Conservation (phyloP, 2,888 invertebrate genomes). For the Lithophane semibrunnea region DNA sequence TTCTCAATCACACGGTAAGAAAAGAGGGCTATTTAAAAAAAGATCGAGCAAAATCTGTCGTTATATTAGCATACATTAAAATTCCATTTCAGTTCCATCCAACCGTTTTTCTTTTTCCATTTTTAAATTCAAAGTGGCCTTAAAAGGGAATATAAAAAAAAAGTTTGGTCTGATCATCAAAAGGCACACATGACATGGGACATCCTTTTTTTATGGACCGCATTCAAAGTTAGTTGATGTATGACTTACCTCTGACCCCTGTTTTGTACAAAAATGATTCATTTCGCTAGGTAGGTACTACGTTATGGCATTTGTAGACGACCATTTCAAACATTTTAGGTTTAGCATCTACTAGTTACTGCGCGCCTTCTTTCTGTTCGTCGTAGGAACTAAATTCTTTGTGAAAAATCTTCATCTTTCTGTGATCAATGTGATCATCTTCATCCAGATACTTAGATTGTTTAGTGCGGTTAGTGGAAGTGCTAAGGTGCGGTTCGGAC, state of each 20-base stretch:
- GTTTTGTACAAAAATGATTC: background rate
- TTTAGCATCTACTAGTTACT: background rate
- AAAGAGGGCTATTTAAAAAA: conserved; percentile 16
- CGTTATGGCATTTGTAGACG: too few relatives aligned
- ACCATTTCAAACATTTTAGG: too few relatives aligned
- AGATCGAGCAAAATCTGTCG: background rate
- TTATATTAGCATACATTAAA: conserved; percentile 13
- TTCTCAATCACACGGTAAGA: conserved; percentile 6
- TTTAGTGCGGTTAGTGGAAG: background rate
- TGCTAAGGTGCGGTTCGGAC: too few relatives aligned
- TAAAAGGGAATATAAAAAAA: background rate
- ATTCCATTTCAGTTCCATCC: background rate
- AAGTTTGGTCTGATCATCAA: background rate
- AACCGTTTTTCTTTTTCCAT: background rate
- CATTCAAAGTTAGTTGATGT: conserved; percentile 18
- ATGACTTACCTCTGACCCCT: background rate
- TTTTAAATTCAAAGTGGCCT: background rate
- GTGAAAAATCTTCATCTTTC: too few relatives aligned
- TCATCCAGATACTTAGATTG: background rate
- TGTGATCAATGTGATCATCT: too few relatives aligned
- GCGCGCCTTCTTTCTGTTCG: background rate
- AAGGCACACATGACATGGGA: conserved; percentile 14
- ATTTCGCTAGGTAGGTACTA: too few relatives aligned
- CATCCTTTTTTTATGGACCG: conserved; percentile 8
- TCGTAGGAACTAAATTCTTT: background rate